Evolutionary conservation across 2,797 vertebrate species (phyloP), one percentile per base, ranked within the genome.

Genomic region (Aldrovandia affinis): DNA sequence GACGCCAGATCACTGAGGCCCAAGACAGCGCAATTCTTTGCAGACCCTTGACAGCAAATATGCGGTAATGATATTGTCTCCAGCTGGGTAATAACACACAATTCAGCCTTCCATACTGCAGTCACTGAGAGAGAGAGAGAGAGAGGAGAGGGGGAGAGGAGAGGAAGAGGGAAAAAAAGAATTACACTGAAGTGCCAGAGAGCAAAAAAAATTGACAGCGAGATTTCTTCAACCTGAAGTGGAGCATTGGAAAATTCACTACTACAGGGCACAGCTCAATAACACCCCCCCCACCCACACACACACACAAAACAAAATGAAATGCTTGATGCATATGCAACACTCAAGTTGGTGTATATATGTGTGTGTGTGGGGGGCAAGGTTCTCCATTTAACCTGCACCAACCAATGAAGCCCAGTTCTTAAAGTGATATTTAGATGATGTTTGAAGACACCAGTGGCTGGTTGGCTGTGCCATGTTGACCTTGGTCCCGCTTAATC

Each of bases 41-140:
- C 94, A 96, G 95, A 95, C 95, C 95, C 95, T 96, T 96, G 95
- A 96, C 94, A 95, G 95, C 94, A 96, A 96, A 96, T 96, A 96
- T 95, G 95, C 93, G 94, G 95, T 95, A 96, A 96, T 96, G 95
- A 96, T 96, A 96, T 96, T 96, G 95, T 96, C 95, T 96, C 95
- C 95, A 94, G 95, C 95, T 96, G 95, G 94, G 95, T 96, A 96
- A 96, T 96, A 96, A 96, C 95, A 96, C 95, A 96, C 95, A 96
- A 96, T 96, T 95, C 95, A 93, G 93, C 88, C 92, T 90, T 94
- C 94, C 94, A 94, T 93, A 94, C 94, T 93, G 95, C 93, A 94
- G 91, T 92, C 92, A 90, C 90, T 85, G 86, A 93, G 89, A 93
- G 93, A 94, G 91, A 93, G 94, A 94, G 94, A 89, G 93, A 94